phyloP scores from a whole-genome alignment of 2,113 vertebrate species.

The Mystacornis crossleyi region DNA sequence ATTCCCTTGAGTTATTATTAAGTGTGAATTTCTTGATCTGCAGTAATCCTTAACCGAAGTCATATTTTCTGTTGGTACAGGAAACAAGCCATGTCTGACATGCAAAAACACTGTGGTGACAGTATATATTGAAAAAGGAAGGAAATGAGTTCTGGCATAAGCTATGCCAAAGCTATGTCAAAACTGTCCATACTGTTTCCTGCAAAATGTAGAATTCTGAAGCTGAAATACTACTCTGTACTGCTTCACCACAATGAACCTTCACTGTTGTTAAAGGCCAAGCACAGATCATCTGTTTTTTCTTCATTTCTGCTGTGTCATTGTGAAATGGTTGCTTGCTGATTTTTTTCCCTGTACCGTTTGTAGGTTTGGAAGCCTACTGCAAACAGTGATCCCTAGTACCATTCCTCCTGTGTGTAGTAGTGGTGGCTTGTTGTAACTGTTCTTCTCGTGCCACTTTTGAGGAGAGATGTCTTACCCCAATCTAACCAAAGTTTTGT shows the following conservation, averaged over 20 bases:
- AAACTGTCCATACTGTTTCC: neutral
- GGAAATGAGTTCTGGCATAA: constrained; percentile 37
- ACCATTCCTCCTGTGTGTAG: constrained; percentile 62
- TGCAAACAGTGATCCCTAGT: constrained; percentile 63
- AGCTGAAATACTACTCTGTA: neutral
- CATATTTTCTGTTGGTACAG: constrained; percentile 49
- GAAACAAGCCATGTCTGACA: constrained; percentile 53
- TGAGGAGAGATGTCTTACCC: constrained; percentile 63
- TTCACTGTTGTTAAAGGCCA: constrained; percentile 73
- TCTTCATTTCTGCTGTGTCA: constrained; percentile 67
- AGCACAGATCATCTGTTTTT: constrained; percentile 71
- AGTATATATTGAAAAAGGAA: constrained; percentile 2
- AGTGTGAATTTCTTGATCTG: constrained; percentile 40
- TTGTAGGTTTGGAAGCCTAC: constrained; percentile 77
- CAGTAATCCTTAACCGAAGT: constrained; percentile 51
- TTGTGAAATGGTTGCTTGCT: constrained; percentile 73
- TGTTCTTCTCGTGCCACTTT: constrained; percentile 68
- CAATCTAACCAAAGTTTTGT: constrained; percentile 77
- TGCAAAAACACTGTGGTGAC: constrained; percentile 40
- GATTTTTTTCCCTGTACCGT: constrained; percentile 70
- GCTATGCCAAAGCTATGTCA: constrained; percentile 12
- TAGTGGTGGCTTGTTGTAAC: constrained; percentile 69
- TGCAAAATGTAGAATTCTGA: constrained; percentile 15
- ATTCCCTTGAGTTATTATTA: constrained; percentile 26
- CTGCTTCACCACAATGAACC: constrained; percentile 35